A percentile compares a stretch with the other conserved stretches of the same genome.
phyloP scores from a whole-genome alignment of 2,797 vertebrate genomes.

The Pipistrellus pipistrellus region DNA sequence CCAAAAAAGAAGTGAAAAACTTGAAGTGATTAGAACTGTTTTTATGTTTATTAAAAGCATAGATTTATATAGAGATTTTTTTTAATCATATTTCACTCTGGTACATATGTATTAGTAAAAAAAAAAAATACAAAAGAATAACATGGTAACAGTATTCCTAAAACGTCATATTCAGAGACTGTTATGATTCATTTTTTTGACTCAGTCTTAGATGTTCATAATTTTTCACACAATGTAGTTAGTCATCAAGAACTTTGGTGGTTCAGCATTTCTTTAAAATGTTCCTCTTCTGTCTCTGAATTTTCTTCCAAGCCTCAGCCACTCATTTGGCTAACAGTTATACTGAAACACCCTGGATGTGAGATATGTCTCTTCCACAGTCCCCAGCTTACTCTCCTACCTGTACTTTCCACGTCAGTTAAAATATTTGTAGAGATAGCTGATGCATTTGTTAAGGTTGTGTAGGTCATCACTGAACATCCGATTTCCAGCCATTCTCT shows the following conservation, averaged over 20 bases:
- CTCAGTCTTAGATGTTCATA: not conserved
- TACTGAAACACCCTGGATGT: not conserved
- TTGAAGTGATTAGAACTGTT: not conserved
- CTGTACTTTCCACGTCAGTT: too few relatives aligned
- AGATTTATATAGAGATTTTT: not conserved
- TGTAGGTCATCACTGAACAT: too few relatives aligned
- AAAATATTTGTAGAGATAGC: too few relatives aligned
- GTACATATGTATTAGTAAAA: not conserved
- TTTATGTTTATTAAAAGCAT: slow-evolving; percentile 35
- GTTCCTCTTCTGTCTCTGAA: slow-evolving; percentile 45
- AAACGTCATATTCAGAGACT: not conserved
- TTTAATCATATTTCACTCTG: not conserved
- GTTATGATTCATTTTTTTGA: not conserved
- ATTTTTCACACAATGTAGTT: not conserved
- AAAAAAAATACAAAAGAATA: slow-evolving; percentile 56
- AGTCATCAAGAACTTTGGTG: not conserved
- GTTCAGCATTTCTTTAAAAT: slow-evolving; percentile 21
- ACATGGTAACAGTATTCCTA: not conserved
- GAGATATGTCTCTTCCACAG: too few relatives aligned
- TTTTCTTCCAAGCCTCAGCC: slow-evolving; percentile 46
- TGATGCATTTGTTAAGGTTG: too few relatives aligned
- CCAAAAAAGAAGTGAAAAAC: not conserved
- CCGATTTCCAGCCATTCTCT: too few relatives aligned
- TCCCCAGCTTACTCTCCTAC: too few relatives aligned
- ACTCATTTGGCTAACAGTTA: slow-evolving; percentile 45